Evolutionary conservation across 2,797 vertebrate species (phyloP), one percentile per base, ranked within the genome.

Genomic region (Setipinna tenuifilis): DNA sequence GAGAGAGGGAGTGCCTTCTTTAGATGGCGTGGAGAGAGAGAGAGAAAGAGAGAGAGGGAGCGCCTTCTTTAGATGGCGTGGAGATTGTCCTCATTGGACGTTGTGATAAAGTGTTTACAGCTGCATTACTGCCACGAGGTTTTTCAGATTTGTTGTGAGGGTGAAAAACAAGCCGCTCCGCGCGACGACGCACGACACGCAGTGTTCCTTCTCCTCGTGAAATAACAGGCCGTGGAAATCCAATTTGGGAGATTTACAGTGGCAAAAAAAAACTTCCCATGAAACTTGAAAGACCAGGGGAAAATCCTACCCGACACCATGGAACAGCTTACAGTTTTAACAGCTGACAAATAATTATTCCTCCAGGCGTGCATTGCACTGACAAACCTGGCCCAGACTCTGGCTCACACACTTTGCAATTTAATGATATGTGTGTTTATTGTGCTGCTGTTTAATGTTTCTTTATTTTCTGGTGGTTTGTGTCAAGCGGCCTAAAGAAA

Each of bases 331-430:
- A 91, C 91, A 91, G 91, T 92, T 93, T 94, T 92, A 92, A 90
- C 91, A 92, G 90, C 90, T 92, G 92, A 92, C 93, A 94, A 94
- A 95, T 93, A 95, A 95, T 95, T 94, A 94, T 91, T 91, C 87
- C 87, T 92, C 91, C 85, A 90, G 94, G 91, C 93, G 92, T 89
- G 91, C 35, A 41, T 86, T 89, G 89, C 35, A 41, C 86, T 89
- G 89, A 86, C 92, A 93, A 94, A 93, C 91, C 90, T 88, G 90
- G 62, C 23, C 23, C 23, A 65, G 9, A n/a, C 46, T 84, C 91
- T 92, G 81, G 89, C 88, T 90, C 86, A 31, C 81, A 93, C 93
- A 95, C 95, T 95, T 94, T 87, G 84, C 86, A 88, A 84, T 90
- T 89, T 85, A 82, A 82, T 86, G n/a, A 2, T 65, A 9, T 65